Evolutionary conservation across 2,888 invertebrate genomes (phyloP).

Genomic region (Cheilosia variabilis): DNA sequence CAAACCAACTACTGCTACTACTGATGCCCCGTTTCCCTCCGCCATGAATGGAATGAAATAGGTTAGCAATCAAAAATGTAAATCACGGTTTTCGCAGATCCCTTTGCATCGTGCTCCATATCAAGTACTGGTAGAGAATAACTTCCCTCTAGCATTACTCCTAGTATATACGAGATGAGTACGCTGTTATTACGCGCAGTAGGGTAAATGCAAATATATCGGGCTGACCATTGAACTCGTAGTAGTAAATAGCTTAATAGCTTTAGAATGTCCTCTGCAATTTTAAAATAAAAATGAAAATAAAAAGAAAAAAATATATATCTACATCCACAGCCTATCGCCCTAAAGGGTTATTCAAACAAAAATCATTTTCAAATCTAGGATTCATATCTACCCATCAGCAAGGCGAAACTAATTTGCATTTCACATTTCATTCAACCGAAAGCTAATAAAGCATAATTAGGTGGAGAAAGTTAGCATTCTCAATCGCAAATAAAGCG

Average conservation of each 20-base stretch:
- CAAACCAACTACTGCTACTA: background rate
- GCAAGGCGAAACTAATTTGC: conserved; percentile 20
- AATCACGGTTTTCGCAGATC: conserved; percentile 10
- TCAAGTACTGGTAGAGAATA: background rate
- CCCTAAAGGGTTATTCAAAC: background rate
- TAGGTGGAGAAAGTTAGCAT: conserved; percentile 25
- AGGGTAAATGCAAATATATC: conserved; percentile 12
- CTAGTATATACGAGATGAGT: background rate
- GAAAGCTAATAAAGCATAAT: conserved; percentile 39
- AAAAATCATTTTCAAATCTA: conserved; percentile 15
- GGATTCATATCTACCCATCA: background rate
- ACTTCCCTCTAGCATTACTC: background rate
- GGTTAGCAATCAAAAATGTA: conserved; percentile 52
- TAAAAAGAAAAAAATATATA: background rate
- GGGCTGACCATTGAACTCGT: conserved; percentile 14
- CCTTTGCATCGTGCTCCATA: conserved; percentile 20
- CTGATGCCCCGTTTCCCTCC: background rate
- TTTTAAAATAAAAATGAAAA: too few species aligned
- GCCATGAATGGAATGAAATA: conserved; percentile 2
- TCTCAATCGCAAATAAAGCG: conserved; percentile 14
- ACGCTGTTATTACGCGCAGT: background rate
- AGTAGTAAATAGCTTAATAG: conserved; percentile 3
- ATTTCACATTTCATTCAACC: conserved; percentile 30
- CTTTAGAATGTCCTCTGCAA: background rate
- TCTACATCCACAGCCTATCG: background rate